Evolutionary conservation across 2,888 invertebrate genomes (phyloP).

Genomic region (Noctua fimbriata): DNA sequence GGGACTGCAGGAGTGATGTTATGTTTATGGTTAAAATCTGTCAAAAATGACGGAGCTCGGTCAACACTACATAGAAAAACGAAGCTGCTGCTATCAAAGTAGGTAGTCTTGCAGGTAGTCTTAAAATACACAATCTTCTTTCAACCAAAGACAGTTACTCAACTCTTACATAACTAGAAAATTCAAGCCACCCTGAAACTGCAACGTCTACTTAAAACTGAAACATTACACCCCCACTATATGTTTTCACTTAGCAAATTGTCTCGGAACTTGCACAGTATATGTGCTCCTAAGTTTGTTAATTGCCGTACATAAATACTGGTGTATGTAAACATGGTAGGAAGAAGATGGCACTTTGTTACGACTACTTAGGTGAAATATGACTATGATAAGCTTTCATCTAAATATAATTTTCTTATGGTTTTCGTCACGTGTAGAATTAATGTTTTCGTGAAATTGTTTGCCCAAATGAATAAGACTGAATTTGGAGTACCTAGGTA

Average conservation of each 20-base stretch:
- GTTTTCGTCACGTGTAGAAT: slow-evolving; percentile 9
- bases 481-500: background rate
- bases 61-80: background rate
- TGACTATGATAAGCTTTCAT: slow-evolving; percentile 46
- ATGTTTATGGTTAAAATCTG: background rate
- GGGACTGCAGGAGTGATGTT: too few relatives aligned
- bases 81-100: background rate
- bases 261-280: slow-evolving; percentile 51
- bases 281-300: slow-evolving; percentile 60
- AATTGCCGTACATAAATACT: slow-evolving; percentile 65
- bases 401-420: slow-evolving; percentile 39
- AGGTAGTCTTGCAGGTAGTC: background rate
- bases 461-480: background rate
- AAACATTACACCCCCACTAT: slow-evolving; percentile 54
- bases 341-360: slow-evolving; percentile 53
- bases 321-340: slow-evolving; percentile 56
- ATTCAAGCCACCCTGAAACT: slow-evolving; percentile 30
- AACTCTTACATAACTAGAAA: slow-evolving; percentile 15
- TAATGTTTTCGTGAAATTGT: slow-evolving; percentile 15
- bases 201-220: slow-evolving; percentile 41
- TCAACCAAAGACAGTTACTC: too few relatives aligned
- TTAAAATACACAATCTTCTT: background rate
- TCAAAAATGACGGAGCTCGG: background rate
- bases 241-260: slow-evolving; percentile 64
- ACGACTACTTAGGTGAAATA: slow-evolving; percentile 56